Evolutionary conservation across 1,140 invertebrate genomes (phyloP).

Genomic region (Diuraphis noxia): DNA sequence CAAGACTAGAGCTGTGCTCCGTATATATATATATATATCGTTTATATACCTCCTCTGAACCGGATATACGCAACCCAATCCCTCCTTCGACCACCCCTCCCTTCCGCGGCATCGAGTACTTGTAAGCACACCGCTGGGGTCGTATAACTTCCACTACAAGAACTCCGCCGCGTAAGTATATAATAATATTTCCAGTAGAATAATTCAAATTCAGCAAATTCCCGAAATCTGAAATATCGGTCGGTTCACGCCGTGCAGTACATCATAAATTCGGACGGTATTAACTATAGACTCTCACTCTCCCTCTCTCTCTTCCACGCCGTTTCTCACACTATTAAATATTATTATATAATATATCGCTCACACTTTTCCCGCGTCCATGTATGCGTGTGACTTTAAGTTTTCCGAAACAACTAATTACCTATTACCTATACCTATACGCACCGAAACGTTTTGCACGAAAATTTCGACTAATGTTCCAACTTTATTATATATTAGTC

Average conservation of each 20-base stretch:
- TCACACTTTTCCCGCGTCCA: neutral
- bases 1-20: neutral
- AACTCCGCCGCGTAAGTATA: neutral
- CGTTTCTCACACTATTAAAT: neutral
- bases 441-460: neutral
- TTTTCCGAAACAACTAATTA: conserved; percentile 37
- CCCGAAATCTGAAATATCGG: neutral
- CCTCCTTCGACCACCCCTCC: neutral
- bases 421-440: conserved; percentile 8
- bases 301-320: too few relatives aligned
- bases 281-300: neutral
- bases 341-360: neutral
- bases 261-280: neutral
- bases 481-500: conserved; percentile 46
- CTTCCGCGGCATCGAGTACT: neutral
- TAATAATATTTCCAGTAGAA: conserved; percentile 29
- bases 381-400: neutral
- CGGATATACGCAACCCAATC: neutral
- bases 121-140: neutral
- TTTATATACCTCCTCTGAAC: neutral
- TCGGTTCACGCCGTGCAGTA: neutral
- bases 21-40: too few relatives aligned
- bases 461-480: conserved; percentile 1
- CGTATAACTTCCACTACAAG: neutral
- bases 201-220: conserved; percentile 3